Evolutionary conservation across 2,113 vertebrate species (phyloP).

Genomic region (Pionites leucogaster): DNA sequence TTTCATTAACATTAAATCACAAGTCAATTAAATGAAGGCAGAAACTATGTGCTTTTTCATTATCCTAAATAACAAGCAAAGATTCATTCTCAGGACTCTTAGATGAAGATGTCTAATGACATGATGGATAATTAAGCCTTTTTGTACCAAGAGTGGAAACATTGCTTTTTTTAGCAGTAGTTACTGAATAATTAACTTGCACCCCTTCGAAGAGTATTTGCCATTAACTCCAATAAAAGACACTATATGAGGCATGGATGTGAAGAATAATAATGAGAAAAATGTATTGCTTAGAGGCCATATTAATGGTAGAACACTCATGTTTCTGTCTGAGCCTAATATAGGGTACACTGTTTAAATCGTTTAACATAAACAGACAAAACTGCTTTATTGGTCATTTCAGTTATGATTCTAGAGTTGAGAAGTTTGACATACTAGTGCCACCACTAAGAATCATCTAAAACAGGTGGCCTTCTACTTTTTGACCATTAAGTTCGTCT

Average conservation of each 20-base stretch:
- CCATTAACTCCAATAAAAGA: background rate
- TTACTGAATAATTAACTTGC: constrained; percentile 30
- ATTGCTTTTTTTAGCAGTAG: background rate
- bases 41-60: background rate
- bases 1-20: background rate
- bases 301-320: background rate
- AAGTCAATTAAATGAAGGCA: constrained; percentile 1
- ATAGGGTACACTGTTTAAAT: background rate
- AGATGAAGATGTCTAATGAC: background rate
- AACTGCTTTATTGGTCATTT: background rate
- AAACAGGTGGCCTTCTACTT: background rate
- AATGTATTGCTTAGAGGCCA: background rate
- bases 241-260: background rate
- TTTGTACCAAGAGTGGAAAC: background rate
- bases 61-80: background rate
- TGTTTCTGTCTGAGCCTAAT: background rate
- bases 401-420: background rate
- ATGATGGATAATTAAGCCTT: background rate
- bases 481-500: background rate
- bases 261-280: background rate
- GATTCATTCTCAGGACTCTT: background rate
- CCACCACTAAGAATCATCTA: background rate
- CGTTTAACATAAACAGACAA: background rate
- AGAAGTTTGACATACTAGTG: background rate
- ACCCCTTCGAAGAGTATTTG: background rate